Percentiles rank a stretch among this genome's conserved stretches.
Conservation (phyloP, 1,140 invertebrate genomes). For the Dendroctonus ponderosae region DNA sequence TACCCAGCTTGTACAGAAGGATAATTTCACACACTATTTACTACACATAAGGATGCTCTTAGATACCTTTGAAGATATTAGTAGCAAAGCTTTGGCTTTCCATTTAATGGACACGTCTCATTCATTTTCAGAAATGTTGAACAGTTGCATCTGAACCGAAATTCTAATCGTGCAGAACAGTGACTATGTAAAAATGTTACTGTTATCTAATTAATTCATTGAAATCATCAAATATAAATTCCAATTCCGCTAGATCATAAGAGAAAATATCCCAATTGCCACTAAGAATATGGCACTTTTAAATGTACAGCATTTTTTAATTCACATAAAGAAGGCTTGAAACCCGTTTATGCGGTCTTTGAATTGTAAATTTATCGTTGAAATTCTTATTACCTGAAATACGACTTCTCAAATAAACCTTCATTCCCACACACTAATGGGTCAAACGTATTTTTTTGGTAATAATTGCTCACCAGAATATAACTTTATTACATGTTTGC, state of each 20-base stretch:
- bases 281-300: neutral
- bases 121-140: neutral
- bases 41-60: conserved; percentile 1
- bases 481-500: no score
- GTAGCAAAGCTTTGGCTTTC: no score
- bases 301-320: neutral
- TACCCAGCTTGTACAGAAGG: neutral
- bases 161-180: no score
- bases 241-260: neutral
- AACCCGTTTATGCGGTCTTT: conserved; percentile 1
- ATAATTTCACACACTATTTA: conserved; percentile 1
- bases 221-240: neutral
- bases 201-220: no score
- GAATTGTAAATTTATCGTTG: conserved; percentile 6
- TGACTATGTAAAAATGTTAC: no score
- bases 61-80: no score
- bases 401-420: conserved; percentile 12
- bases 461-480: conserved; percentile 3
- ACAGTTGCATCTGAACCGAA: no score
- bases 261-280: neutral
- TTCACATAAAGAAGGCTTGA: neutral
- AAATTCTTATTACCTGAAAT: conserved; percentile 19
- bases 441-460: conserved; percentile 6
- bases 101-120: neutral
- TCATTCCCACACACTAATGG: conserved; percentile 14